A percentile compares a stretch with the other conserved stretches of the same genome.
Evolutionary conservation across 2,888 invertebrate species (phyloP).

Genomic region (Cecidostiba fungosa): DNA sequence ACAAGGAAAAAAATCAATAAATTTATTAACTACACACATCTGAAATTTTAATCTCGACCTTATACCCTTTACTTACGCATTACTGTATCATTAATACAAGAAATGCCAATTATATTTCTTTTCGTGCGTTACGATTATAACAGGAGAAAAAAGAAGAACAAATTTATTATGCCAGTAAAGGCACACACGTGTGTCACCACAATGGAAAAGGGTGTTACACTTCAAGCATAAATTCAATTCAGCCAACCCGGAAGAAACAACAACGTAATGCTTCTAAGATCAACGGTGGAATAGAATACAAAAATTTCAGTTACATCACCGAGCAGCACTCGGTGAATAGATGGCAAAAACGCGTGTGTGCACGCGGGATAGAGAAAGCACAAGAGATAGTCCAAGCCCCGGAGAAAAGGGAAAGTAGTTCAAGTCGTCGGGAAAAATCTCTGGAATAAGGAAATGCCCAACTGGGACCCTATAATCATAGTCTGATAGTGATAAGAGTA

Average conservation of each 20-base stretch:
- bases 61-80: background rate
- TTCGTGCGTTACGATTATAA: no score
- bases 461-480: background rate
- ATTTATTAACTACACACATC: conserved; percentile 47
- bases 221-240: background rate
- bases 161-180: background rate
- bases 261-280: background rate
- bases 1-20: conserved; percentile 53
- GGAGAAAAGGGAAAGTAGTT: conserved; percentile 25
- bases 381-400: background rate
- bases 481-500: background rate
- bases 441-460: background rate
- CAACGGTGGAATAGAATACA: background rate
- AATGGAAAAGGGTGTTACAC: background rate
- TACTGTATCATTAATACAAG: no score
- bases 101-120: no score
- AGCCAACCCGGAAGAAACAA: background rate
- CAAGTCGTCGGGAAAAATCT: background rate
- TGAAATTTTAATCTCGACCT: background rate
- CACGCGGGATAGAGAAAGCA: background rate
- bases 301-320: conserved; percentile 25
- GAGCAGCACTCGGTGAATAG: background rate
- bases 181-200: background rate
- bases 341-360: background rate
- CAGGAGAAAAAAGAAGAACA: no score